Conservation (phyloP, 2,888 invertebrate genomes). For the Stegophylla sp. region DNA sequence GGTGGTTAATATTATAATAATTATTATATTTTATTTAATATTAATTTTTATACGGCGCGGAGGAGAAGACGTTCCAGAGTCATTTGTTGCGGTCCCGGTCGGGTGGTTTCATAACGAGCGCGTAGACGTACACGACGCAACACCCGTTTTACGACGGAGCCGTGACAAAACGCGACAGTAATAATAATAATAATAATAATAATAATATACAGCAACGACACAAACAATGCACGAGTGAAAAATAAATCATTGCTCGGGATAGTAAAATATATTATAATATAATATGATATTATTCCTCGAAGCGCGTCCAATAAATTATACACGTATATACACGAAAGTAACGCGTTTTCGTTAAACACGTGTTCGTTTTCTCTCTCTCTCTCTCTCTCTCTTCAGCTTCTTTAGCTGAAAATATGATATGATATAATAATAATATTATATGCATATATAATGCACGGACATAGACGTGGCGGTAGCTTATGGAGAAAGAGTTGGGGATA, state of each 20-base stretch:
- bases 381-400: not conserved
- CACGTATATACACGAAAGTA: conserved; percentile 19
- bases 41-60: too few relatives aligned
- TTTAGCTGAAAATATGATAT: not conserved
- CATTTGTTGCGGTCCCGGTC: too few relatives aligned
- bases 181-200: not conserved
- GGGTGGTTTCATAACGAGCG: too few relatives aligned
- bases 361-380: not conserved
- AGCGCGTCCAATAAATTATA: conserved; percentile 43
- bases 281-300: conserved; percentile 23
- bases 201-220: conserved; percentile 7
- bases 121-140: not conserved
- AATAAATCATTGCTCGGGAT: conserved; percentile 44
- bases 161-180: conserved; percentile 18
- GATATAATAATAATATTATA: not conserved
- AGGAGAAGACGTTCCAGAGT: too few relatives aligned
- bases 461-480: not conserved
- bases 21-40: too few relatives aligned
- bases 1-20: too few relatives aligned
- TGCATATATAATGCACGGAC: not conserved
- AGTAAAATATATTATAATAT: too few relatives aligned
- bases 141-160: conserved; percentile 26
- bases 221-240: conserved; percentile 54
- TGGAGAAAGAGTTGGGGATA: not conserved
- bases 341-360: conserved; percentile 42